phyloP scores from a whole-genome alignment of 1,140 invertebrate genomes.

The Ruditapes philippinarum region DNA sequence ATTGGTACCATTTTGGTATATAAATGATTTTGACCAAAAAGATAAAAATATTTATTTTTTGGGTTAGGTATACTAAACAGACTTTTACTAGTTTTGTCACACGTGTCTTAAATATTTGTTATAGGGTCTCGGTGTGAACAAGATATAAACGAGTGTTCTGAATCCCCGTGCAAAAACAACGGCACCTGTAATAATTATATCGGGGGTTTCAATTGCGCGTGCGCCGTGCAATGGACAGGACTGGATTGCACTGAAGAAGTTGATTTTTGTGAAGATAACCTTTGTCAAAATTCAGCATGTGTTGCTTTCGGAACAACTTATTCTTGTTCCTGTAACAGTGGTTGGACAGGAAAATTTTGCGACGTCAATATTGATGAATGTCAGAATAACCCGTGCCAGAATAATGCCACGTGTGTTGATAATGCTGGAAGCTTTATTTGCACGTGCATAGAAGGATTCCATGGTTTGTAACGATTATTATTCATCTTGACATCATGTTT shows the following conservation, averaged over 20 bases:
- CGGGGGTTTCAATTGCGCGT: background rate
- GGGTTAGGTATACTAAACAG: too few species aligned
- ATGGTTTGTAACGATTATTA: too few species aligned
- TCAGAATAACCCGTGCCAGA: too few species aligned
- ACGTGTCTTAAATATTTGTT: too few species aligned
- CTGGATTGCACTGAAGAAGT: background rate
- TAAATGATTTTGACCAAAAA: too few species aligned
- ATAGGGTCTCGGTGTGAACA: background rate
- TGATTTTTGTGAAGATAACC: slow-evolving; percentile 26
- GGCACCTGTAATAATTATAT: slow-evolving; percentile 26
- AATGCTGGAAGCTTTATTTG: slow-evolving; percentile 16
- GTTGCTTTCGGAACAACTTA: slow-evolving; percentile 94
- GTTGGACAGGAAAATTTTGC: slow-evolving; percentile 91
- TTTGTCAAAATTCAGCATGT: too few species aligned
- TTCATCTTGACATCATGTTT: too few species aligned
- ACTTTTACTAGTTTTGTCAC: too few species aligned
- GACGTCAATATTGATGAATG: slow-evolving; percentile 93
- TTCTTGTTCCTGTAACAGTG: too few species aligned
- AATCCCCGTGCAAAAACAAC: slow-evolving; percentile 29
- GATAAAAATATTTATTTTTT: too few species aligned
- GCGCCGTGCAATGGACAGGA: background rate
- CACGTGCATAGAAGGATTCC: slow-evolving; percentile 1
- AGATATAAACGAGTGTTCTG: slow-evolving; percentile 28
- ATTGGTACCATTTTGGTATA: too few species aligned
- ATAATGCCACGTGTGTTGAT: too few species aligned